Base-by-base conservation (phyloP, 2,797 vertebrate genomes). In the Xenops minutus region DNA sequence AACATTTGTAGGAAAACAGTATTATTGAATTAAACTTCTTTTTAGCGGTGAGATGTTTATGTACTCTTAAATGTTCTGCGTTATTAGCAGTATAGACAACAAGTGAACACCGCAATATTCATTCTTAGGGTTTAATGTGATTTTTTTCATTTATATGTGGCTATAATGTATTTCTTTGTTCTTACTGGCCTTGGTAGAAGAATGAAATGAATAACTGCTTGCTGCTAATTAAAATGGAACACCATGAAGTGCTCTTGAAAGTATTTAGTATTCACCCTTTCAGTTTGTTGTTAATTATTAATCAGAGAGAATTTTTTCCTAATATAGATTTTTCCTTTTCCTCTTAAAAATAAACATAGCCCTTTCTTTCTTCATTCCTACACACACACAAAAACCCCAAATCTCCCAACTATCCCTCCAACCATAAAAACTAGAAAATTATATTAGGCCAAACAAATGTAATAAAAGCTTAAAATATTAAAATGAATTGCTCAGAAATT, bases 81-180 rank as follows among this genome's bases (percentile, higher is more conserved):
- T 63, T 83, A 26, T 32, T 75, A 1, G 0, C 0, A 0, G 21
- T 52, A 17, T 15, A 72, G 32, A 67, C 36, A 56, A 10, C n/a
- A 75, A 77, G 3, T 58, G 36, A 64, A 39, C n/a, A 51, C 6
- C 32, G 12, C 9, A 37, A 32, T 84, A 79, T 82, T 69, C 79
- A 26, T 54, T 79, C 27, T 66, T 76, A 56, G 39, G 9, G 20
- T 10, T 69, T 81, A 69, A 32, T 5, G 22, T 43, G 11, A 39
- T 26, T 39, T 58, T 76, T 86, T 63, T 21, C 3, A 48, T 44
- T 92, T 63, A 26, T 71, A 12, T 27, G 3, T 9, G 21, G 8
- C 43, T 74, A 12, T 36, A 66, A 34, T 80, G 4, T 37, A 77
- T 77, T 83, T 71, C 11, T 83, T 89, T 68, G 10, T 72, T 91